Percentiles rank a stretch among this genome's conserved stretches.
These are phyloP conservation scores for Pissodes strobi DNA, from an alignment of 1,140 invertebrate species.

Conservation along the genomic window DNA sequence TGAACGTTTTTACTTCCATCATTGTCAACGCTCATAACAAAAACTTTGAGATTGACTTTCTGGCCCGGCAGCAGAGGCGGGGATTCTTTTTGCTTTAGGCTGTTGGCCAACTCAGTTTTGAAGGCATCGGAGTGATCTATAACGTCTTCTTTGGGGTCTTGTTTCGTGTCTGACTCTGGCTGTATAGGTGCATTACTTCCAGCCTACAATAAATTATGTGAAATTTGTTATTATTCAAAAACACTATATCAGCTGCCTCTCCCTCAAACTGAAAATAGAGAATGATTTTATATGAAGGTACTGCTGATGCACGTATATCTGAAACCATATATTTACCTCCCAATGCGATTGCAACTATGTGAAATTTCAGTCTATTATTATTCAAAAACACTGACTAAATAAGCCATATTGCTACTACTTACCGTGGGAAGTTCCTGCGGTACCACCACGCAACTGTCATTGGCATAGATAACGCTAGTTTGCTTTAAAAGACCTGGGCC, in stretches of 20 bases:
- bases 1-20: too few species aligned
- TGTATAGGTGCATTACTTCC: neutral
- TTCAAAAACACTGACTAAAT: neutral
- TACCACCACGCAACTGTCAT: conserved; percentile 33
- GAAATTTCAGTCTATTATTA: too few species aligned
- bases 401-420: neutral
- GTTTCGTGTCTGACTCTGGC: neutral
- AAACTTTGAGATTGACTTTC: conserved; percentile 50
- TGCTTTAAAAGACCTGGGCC: conserved; percentile 27
- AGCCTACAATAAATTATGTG: neutral
- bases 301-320: too few species aligned
- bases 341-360: too few species aligned
- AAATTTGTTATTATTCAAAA: neutral
- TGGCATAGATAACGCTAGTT: conserved; percentile 38
- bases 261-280: too few species aligned
- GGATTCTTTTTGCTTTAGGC: conserved; percentile 43
- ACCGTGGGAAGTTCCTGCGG: conserved; percentile 19
- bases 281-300: neutral
- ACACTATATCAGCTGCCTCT: too few species aligned
- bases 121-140: conserved; percentile 38
- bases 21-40: conserved; percentile 42
- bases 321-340: too few species aligned
- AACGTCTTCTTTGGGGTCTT: conserved; percentile 6
- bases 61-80: conserved; percentile 45
- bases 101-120: conserved; percentile 44